Evolutionary conservation across 1,140 invertebrate species (phyloP).

Genomic region (Bombus sibiricus): DNA sequence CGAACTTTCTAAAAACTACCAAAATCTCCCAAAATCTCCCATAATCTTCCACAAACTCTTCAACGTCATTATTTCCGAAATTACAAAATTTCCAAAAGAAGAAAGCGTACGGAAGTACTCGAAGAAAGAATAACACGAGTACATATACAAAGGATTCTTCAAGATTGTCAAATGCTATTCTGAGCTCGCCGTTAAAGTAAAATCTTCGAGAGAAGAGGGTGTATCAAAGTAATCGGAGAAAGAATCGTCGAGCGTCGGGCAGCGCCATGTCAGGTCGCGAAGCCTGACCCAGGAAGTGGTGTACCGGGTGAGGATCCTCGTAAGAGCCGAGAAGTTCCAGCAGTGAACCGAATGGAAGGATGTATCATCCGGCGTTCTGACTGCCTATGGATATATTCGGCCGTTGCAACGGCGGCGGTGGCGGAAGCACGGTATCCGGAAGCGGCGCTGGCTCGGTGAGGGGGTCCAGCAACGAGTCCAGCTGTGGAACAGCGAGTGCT

Average conservation of each 20-base stretch:
- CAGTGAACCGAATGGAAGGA: conserved; percentile 75
- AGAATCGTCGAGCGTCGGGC: conserved; percentile 9
- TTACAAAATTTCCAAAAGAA: neutral
- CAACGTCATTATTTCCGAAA: neutral
- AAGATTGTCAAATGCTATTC: neutral
- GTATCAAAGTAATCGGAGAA: neutral
- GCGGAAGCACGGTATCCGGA: conserved; percentile 75
- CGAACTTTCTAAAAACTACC: too few relatives aligned
- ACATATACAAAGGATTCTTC: neutral
- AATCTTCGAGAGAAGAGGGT: neutral
- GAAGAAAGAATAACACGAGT: neutral
- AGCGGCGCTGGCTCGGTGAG: conserved; percentile 70
- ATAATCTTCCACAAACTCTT: neutral
- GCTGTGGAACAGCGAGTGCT: conserved; percentile 63
- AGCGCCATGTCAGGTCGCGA: conserved; percentile 29
- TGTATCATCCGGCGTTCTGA: conserved; percentile 79
- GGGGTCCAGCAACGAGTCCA: conserved; percentile 66
- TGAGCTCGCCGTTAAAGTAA: neutral
- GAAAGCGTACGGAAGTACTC: neutral
- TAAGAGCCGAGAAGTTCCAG: neutral
- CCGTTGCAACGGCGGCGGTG: conserved; percentile 79
- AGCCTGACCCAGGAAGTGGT: conserved; percentile 35
- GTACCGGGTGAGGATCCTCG: neutral
- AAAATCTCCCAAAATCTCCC: too few relatives aligned
- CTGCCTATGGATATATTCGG: conserved; percentile 83